These are phyloP conservation scores for Scelioninae gen. 1 DNA, from an alignment of 2,888 invertebrate genomes.

Conservation along the genomic window DNA sequence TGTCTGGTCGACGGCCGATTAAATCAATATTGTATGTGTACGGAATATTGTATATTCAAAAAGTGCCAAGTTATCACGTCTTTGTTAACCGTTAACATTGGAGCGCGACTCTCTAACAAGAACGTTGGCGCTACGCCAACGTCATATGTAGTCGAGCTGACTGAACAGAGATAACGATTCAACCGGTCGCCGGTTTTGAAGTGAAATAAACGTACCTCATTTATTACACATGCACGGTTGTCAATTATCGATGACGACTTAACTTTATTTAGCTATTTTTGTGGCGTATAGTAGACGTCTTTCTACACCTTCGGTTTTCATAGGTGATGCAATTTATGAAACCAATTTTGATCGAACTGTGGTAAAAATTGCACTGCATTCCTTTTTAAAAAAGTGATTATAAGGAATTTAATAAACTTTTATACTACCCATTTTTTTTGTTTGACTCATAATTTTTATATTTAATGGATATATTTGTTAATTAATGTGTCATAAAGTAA, in stretches of 20 bases:
- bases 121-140: slow-evolving; percentile 58
- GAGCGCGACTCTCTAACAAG: slow-evolving; percentile 62
- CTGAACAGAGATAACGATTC: slow-evolving; percentile 62
- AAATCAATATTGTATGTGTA: slow-evolving; percentile 67
- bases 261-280: not conserved
- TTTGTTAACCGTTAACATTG: slow-evolving; percentile 66
- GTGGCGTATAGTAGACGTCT: not conserved
- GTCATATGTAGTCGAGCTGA: slow-evolving; percentile 52
- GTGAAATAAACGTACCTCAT: slow-evolving; percentile 36
- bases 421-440: too few species aligned
- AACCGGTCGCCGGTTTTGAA: slow-evolving; percentile 27
- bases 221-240: slow-evolving; percentile 20
- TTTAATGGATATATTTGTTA: too few species aligned
- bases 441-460: too few species aligned
- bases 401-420: too few species aligned
- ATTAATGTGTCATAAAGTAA: too few species aligned
- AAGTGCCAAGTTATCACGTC: slow-evolving; percentile 68
- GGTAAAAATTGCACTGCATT: too few species aligned
- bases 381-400: too few species aligned
- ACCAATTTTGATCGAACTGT: too few species aligned
- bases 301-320: too few species aligned
- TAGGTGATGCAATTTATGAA: not conserved
- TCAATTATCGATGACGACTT: slow-evolving; percentile 25
- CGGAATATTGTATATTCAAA: slow-evolving; percentile 66
- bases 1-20: slow-evolving; percentile 50